Conservation (phyloP, 2,888 invertebrate species). For the Yponomeuta cagnagella region DNA sequence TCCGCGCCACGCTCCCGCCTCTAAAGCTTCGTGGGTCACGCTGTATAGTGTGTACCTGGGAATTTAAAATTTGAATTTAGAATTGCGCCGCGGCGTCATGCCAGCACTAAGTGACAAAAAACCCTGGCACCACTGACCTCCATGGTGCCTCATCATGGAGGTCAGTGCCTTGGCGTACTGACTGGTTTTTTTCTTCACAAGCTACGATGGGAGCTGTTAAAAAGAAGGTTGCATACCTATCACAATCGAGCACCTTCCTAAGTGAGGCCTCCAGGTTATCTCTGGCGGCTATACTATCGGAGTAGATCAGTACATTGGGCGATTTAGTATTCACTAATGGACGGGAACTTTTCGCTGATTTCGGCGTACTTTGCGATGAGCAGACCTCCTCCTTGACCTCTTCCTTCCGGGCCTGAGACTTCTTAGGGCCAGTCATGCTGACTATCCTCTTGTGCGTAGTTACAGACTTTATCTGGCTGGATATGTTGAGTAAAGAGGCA, state of each 20-base stretch:
- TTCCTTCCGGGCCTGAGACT: slow-evolving; percentile 47
- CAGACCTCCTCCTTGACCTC: slow-evolving; percentile 42
- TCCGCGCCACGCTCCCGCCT: slow-evolving; percentile 76
- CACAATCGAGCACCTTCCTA: slow-evolving; percentile 80
- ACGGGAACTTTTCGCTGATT: slow-evolving; percentile 65
- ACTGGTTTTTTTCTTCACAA: neutral
- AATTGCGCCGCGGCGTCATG: no score
- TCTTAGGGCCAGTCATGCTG: slow-evolving; percentile 64
- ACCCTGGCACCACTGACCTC: no score
- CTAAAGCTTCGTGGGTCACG: slow-evolving; percentile 58
- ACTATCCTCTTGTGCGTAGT: slow-evolving; percentile 67
- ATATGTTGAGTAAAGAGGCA: slow-evolving; percentile 62
- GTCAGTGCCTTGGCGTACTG: neutral
- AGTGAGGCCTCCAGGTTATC: slow-evolving; percentile 84
- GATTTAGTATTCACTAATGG: slow-evolving; percentile 80
- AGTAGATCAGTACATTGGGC: slow-evolving; percentile 87
- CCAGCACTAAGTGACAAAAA: no score
- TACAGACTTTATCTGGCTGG: slow-evolving; percentile 69
- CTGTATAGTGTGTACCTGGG: slow-evolving; percentile 79
- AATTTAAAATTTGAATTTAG: neutral
- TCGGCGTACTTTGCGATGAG: slow-evolving; percentile 46
- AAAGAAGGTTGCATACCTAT: slow-evolving; percentile 72
- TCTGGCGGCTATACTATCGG: slow-evolving; percentile 83
- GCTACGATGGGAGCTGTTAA: no score
- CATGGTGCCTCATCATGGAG: no score